phyloP scores from a whole-genome alignment of 2,888 invertebrate species.

The Drosophila nr. medialis region DNA sequence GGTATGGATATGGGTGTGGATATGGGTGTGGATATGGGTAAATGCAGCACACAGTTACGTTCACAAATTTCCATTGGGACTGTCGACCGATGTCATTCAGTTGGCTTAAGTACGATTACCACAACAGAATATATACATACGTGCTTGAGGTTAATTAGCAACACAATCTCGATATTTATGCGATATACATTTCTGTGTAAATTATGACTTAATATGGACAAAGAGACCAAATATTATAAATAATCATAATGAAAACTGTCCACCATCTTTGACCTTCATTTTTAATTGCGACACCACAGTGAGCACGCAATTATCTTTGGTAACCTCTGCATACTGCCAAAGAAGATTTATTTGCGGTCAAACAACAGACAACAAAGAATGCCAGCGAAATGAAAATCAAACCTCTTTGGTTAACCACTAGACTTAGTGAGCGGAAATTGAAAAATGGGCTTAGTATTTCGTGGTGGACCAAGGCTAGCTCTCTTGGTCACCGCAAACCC shows the following conservation, averaged over 20 bases:
- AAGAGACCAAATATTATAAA: conserved; percentile 16
- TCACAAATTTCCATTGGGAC: conserved; percentile 33
- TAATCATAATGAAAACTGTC: conserved; percentile 20
- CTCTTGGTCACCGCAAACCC: conserved; percentile 63
- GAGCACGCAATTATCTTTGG: conserved; percentile 35
- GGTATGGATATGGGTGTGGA: not conserved
- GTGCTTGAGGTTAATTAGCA: conserved; percentile 52
- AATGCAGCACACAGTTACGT: not conserved
- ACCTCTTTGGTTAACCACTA: conserved; percentile 51
- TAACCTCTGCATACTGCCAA: conserved; percentile 12
- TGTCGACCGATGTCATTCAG: conserved; percentile 18
- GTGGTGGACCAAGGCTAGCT: conserved; percentile 16
- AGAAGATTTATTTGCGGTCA: conserved; percentile 20
- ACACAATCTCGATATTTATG: conserved; percentile 23
- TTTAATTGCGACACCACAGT: conserved; percentile 24
- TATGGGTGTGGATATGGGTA: not conserved
- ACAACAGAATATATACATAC: conserved; percentile 41
- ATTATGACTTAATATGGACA: conserved; percentile 38
- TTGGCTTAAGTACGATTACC: conserved; percentile 49
- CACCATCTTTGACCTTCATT: conserved; percentile 2
- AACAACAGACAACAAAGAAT: not conserved
- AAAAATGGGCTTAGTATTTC: conserved; percentile 66
- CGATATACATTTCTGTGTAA: conserved; percentile 18
- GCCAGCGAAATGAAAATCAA: conserved; percentile 18
- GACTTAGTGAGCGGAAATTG: conserved; percentile 72